Evolutionary conservation across 1,140 invertebrate species (phyloP).

Genomic region (Melipona quadrifasciata): DNA sequence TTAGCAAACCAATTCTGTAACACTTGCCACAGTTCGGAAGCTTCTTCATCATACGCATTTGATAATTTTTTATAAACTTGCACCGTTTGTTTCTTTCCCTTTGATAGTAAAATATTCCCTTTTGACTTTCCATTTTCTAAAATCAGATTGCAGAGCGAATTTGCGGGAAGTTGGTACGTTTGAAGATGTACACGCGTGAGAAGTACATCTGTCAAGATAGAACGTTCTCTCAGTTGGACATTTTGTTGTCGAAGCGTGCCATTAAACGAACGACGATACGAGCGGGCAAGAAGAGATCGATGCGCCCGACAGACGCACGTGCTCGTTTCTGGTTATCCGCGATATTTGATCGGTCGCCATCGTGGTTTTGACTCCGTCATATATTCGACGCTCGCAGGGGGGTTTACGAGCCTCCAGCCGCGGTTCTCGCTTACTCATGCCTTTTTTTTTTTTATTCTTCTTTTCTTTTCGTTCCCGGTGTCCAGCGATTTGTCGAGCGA

Average conservation of each 20-base stretch:
- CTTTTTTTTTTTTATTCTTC: background rate
- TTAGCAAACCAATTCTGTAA: no score
- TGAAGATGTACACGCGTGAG: no score
- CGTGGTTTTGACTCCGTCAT: background rate
- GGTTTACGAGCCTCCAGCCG: background rate
- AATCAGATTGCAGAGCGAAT: no score
- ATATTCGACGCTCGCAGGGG: background rate
- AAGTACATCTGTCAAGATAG: no score
- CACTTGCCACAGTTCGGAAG: no score
- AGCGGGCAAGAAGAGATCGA: no score
- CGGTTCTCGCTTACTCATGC: background rate
- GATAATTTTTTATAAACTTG: no score
- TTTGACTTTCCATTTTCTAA: no score
- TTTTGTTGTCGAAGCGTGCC: background rate
- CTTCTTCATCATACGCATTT: no score
- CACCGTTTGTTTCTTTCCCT: no score
- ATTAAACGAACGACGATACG: background rate
- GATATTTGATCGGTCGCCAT: conserved; percentile 14
- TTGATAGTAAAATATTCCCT: no score
- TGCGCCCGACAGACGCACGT: background rate
- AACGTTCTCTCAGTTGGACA: background rate
- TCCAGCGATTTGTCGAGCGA: conserved; percentile 43
- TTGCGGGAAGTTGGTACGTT: no score
- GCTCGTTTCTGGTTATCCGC: background rate
- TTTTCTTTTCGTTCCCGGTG: background rate